These are phyloP conservation scores for Gortyna flavago DNA, from an alignment of 2,888 invertebrate species.

Conservation along the genomic window DNA sequence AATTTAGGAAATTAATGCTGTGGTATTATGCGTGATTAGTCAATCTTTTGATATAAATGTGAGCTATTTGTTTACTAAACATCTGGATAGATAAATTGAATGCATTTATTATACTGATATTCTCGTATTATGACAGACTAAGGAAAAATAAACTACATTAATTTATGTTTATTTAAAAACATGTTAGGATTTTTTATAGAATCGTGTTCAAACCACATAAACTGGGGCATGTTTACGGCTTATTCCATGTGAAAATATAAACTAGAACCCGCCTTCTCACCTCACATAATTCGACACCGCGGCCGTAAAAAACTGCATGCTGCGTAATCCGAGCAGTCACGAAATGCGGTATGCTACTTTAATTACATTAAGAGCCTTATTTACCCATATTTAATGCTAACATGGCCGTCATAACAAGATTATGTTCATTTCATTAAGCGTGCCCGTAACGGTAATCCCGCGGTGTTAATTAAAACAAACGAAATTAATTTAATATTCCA, in stretches of 20 bases:
- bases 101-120: conserved; percentile 22
- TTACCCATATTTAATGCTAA: conserved; percentile 49
- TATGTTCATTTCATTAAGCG: conserved; percentile 64
- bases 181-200: conserved; percentile 4
- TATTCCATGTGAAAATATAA: conserved; percentile 28
- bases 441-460: conserved; percentile 53
- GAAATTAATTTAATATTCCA: conserved; percentile 49
- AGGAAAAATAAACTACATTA: background rate
- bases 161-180: conserved; percentile 5
- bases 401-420: conserved; percentile 54
- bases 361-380: conserved; percentile 52
- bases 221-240: background rate
- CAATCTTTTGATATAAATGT: conserved; percentile 16
- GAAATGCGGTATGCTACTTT: conserved; percentile 43
- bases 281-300: conserved; percentile 22
- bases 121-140: background rate
- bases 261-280: conserved; percentile 6
- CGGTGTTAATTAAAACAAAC: conserved; percentile 57
- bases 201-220: conserved; percentile 4
- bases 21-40: conserved; percentile 19
- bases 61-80: conserved; percentile 21
- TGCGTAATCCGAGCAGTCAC: conserved; percentile 37
- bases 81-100: conserved; percentile 10
- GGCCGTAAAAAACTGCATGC: conserved; percentile 36
- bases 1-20: conserved; percentile 26